Conservation (phyloP, 2,888 invertebrate genomes). For the Chydorus sphaericus region DNA sequence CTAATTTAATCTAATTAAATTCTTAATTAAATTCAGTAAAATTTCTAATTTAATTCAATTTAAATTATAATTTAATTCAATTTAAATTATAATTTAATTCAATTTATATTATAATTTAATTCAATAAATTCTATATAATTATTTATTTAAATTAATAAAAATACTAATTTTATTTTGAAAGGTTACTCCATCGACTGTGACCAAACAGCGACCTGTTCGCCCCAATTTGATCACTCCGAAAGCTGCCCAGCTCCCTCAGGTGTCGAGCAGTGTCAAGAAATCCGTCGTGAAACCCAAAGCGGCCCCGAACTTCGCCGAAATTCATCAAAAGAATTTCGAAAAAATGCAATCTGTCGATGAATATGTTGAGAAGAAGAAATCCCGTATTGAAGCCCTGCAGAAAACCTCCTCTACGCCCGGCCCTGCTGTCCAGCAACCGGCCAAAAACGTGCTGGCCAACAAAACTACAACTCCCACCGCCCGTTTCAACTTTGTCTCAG, state of each 20-base stretch:
- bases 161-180: no score
- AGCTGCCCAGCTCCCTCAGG: neutral
- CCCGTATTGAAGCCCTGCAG: constrained; percentile 8
- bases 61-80: no score
- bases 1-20: no score
- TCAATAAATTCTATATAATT: no score
- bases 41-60: no score
- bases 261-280: neutral
- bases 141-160: no score
- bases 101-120: no score
- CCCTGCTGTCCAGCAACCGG: neutral
- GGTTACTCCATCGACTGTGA: no score
- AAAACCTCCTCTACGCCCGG: no score
- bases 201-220: no score
- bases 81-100: no score
- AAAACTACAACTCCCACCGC: neutral
- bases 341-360: constrained; percentile 53
- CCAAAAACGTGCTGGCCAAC: neutral
- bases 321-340: constrained; percentile 47
- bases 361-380: constrained; percentile 23
- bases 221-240: neutral
- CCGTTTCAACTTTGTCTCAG: constrained; percentile 7
- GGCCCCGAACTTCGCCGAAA: constrained; percentile 47
- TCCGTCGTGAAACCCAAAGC: neutral
- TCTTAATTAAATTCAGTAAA: no score